Conservation (phyloP, 2,797 vertebrate species). For the Picus viridis region DNA sequence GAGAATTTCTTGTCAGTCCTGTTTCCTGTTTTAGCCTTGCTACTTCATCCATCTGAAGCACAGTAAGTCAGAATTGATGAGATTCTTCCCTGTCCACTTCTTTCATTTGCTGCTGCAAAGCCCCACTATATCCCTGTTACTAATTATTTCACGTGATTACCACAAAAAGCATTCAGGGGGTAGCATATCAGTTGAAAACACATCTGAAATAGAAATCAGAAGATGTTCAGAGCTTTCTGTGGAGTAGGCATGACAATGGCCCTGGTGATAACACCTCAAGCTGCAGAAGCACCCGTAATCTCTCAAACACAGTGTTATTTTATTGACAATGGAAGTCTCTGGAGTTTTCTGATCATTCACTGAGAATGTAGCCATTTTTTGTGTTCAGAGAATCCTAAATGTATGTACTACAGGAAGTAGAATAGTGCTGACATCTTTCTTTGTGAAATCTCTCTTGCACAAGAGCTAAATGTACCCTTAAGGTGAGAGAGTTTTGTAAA, state of each 20-base stretch:
- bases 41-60: background rate
- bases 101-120: background rate
- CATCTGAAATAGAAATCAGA: background rate
- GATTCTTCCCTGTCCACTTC: background rate
- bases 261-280: background rate
- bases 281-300: background rate
- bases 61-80: background rate
- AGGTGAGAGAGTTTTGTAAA: background rate
- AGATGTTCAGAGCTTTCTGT: background rate
- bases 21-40: background rate
- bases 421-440: background rate
- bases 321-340: background rate
- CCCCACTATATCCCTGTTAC: background rate
- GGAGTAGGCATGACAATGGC: background rate
- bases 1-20: background rate
- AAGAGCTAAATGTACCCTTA: background rate
- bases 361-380: background rate
- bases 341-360: background rate
- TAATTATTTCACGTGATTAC: background rate
- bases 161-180: background rate
- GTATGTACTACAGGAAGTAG: background rate
- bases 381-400: background rate
- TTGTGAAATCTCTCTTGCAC: background rate
- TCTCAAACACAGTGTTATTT: background rate
- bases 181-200: background rate